Evolutionary conservation across 2,113 vertebrate genomes (phyloP), one percentile per base, ranked within the genome.

Genomic region (Pionites leucogaster): DNA sequence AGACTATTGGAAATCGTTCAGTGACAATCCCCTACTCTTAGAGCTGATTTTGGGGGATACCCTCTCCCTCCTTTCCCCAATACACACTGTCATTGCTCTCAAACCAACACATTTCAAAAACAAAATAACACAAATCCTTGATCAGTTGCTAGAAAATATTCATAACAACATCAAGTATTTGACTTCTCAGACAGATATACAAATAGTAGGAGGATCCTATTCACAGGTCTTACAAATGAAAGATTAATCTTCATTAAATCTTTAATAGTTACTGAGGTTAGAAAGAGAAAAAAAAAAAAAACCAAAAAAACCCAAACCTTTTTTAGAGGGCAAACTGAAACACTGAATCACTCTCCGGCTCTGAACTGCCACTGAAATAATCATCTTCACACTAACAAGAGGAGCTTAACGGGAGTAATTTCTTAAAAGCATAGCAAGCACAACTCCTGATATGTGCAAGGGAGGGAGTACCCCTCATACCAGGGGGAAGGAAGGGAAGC

Each of bases 11-110:
- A 88, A 65, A 65, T 27, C 0, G 1, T 35, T 10, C 44, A 77
- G 29, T 28, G 14, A 74, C 4, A 57, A 44, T 27, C 8, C 13
- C 9, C 16, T 80, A 23, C 17, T 22, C 16, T 47, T 22, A 80
- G 20, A 72, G 15, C 4, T 2, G 15, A 72, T n/a, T 63, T 88
- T 8, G 2, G 11, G 16, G 20, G 6, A 33, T 33, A 69, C 2
- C 2, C 1, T 69, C 7, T 8, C 13, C 2, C 20, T 63, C 1
- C 0, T 29, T 9, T 25, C 25, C 14, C 4, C 15, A 44, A 0
- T 11, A 17, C 2, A 31, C 53, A 52, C 6, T 50, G 13, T 6
- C 7, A 2, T 23, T 7, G 0, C 33, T 52, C 28, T 39, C 35
- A 71, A 47, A 92, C 9, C 4, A 42, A 42, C 4, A 49, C 0